Evolutionary conservation across 1,140 invertebrate species (phyloP).

Genomic region (Agraylea sexmaculata): DNA sequence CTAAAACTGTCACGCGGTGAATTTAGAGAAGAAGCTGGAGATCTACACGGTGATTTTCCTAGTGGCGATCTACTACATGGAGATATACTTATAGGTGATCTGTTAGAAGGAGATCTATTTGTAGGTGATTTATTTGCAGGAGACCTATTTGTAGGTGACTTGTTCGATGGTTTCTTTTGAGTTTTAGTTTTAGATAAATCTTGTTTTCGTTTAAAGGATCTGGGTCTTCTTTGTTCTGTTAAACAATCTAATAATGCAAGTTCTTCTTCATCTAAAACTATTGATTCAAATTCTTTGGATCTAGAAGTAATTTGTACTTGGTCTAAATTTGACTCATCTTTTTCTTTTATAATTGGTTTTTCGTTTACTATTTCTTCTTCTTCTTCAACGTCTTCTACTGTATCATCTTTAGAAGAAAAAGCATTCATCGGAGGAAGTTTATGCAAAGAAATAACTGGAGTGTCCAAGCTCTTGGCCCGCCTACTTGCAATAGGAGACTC

Average conservation of each 20-base stretch:
- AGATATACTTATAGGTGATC: constrained; percentile 32
- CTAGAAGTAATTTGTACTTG: constrained; percentile 24
- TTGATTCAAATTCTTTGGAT: constrained; percentile 28
- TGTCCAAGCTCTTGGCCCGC: constrained; percentile 69
- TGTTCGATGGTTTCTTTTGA: constrained; percentile 29
- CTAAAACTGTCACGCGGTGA: constrained; percentile 39
- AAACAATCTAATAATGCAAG: constrained; percentile 39
- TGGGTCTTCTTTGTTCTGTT: constrained; percentile 35
- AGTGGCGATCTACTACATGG: constrained; percentile 34
- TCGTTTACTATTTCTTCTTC: constrained; percentile 51
- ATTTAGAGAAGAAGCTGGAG: constrained; percentile 38
- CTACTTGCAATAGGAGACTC: constrained; percentile 61
- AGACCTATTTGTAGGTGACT: constrained; percentile 16
- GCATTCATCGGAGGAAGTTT: constrained; percentile 68
- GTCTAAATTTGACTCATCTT: constrained; percentile 39
- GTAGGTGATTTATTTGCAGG: constrained; percentile 18
- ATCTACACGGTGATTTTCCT: constrained; percentile 39
- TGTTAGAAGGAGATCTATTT: constrained; percentile 23
- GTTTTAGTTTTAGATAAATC: constrained; percentile 34
- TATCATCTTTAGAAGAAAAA: constrained; percentile 79
- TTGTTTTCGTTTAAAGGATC: constrained; percentile 38
- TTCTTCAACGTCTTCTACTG: constrained; percentile 55
- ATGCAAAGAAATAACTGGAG: constrained; percentile 66
- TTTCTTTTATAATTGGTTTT: constrained; percentile 42
- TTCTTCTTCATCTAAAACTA: constrained; percentile 46